Evolutionary conservation across 1,140 invertebrate species (phyloP), one percentile per base, ranked within the genome.

Genomic region (Propsilocerus akamusi): DNA sequence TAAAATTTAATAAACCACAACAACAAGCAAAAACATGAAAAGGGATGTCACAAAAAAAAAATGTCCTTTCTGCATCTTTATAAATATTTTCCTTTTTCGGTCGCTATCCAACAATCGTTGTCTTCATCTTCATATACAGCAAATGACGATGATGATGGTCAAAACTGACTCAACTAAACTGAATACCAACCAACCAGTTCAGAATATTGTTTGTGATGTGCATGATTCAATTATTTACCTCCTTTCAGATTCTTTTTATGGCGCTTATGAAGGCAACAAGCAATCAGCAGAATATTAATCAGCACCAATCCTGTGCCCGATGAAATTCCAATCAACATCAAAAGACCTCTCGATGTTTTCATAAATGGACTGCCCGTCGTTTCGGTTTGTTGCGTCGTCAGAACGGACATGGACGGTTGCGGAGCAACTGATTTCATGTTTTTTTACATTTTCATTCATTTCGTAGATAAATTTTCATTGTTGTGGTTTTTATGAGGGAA

Each of bases 241-340:
- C 65, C 53, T 76, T 81, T 81, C 72, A 68, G 67, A 59, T 79
- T 72, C 65, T 82, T 82, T 62, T 80, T 80, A 50, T 78, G 73
- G 69, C 75, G 73, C 61, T 81, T 74, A 59, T 85, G 77, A 51
- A 93, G 76, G 69, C 88, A 92, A 68, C 86, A 91, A 49, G 86
- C 81, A 53, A 92, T 85, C 61, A 92, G 72, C 51, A 88, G 75
- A 57, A 91, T 77, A 68, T 91, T 91, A 59, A 90, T 73, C 24
- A 82, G 64, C 24, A 86, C 74, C 47, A 86, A 70, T 30, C 76
- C 73, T 46, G 79, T 75, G 22, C 81, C 82, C 8, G 83, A 74
- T 25, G 84, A 72, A 50, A 78, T 81, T 32, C 84, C 80, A 24
- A 80, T 70, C 49, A 84, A 73, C 47, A 86, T 76, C 55, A 91